Percentiles rank a stretch among this genome's conserved stretches.
Conservation (phyloP, 2,113 vertebrate species). For the Aptenodytes patagonicus region DNA sequence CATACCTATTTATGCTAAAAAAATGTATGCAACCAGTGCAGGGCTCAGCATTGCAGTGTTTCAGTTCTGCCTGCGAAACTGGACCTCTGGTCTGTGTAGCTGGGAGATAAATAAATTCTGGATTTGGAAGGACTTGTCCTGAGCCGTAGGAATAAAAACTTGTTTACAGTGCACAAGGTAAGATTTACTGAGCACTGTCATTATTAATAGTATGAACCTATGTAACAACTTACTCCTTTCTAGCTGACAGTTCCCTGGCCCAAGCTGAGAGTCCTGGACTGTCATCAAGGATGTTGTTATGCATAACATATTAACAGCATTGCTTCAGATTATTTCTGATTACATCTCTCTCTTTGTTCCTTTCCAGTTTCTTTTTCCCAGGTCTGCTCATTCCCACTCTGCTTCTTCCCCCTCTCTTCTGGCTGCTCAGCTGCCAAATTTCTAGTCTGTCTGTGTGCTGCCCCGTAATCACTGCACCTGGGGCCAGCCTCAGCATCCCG, state of each 20-base stretch:
- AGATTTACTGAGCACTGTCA: slow-evolving; percentile 24
- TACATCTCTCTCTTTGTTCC: neutral
- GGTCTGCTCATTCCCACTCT: neutral
- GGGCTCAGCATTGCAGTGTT: neutral
- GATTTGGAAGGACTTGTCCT: neutral
- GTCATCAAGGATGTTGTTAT: slow-evolving; percentile 9
- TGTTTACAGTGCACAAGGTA: slow-evolving; percentile 4
- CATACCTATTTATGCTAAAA: neutral
- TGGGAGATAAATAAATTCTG: neutral
- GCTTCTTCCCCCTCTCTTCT: neutral
- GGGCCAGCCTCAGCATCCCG: neutral
- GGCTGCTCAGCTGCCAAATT: neutral
- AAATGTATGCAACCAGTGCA: neutral
- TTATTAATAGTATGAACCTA: slow-evolving; percentile 14
- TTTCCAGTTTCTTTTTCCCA: neutral
- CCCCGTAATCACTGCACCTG: rapidly evolving
- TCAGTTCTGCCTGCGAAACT: neutral
- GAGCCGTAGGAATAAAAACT: neutral
- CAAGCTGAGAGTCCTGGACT: neutral
- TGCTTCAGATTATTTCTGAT: slow-evolving; percentile 31
- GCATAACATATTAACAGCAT: neutral
- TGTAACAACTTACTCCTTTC: neutral
- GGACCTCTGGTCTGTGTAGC: neutral
- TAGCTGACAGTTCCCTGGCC: slow-evolving; percentile 37
- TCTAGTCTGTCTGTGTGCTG: neutral